Base-by-base conservation (phyloP, 2,888 invertebrate species). In the Acleris laterana region DNA sequence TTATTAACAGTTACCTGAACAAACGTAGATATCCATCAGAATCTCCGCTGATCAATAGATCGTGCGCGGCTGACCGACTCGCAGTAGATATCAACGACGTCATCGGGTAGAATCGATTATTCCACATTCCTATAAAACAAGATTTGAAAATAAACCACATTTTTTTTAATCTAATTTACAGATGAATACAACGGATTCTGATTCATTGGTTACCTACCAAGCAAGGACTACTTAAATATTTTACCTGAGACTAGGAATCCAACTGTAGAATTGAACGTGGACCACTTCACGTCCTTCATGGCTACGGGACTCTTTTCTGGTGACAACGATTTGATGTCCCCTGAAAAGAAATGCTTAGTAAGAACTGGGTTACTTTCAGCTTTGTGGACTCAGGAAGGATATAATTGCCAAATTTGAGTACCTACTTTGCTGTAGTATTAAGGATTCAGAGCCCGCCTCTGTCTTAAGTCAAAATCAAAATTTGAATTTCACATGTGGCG, bases 201-300 rank as follows among this genome's bases (percentile, higher is more conserved):
- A 28, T 28, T 28, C 0, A 28, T 9, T n/a, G n/a, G n/a, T n/a
- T n/a, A n/a, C n/a, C n/a, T n/a, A 25, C 25, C 25, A 16, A 25
- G 2, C 9, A 13, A 20, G 25, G 52, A n/a, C n/a, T 22, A 46
- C 3, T 17, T 17, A 38, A 38, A 11, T 20, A n/a, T 77, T 85
- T 84, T 88, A 96, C 98, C 98, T 73, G 97, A 96, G 6, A 97
- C 96, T 77, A 97, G 94, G 87, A 97, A 98, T 65, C 98, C 97
- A 51, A 98, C 96, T 0, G 97, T 97, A 53, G 96, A 96, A 76
- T 97, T 98, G 76, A 96, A 96, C 1, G 97, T 96, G 71, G 96
- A 94, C 98, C 98, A 98, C 86, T 97, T 97, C 1, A 97, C 96
- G 80, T 98, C 98, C 83, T 98, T 97, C 96, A 97, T 97, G 3